Evolutionary conservation across 2,888 invertebrate species (phyloP), one percentile per base, ranked within the genome.

Genomic region (Rhorus exstirpatorius): DNA sequence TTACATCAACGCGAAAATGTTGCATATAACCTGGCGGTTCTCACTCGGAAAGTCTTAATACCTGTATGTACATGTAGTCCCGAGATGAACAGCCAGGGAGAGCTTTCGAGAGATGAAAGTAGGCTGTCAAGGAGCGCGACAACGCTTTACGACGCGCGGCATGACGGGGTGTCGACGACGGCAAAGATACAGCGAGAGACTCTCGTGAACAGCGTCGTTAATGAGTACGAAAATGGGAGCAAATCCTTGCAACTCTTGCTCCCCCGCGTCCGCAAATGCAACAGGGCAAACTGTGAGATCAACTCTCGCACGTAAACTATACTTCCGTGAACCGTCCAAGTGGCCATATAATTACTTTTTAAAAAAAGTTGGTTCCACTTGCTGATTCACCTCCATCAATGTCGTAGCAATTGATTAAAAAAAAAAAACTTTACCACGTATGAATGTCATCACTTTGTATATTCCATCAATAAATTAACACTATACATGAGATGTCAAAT

Each of bases 91-190:
- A 84, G 78, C 41, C 70, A 51, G 74, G 65, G 63, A 78, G 78
- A 72, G 84, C 83, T 84, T 83, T 65, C 35, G 78, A 74, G 63
- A 61, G 71, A 67, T 53, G 77, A 80, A 83, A 78, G 81, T 81
- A 86, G 84, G 79, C 78, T 83, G 84, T 85, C 86, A 86, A 87
- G 82, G 79, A 86, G 86, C 78, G 83, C 72, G 75, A 81, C 81
- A 79, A 67, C 79, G 78, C 81, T 87, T 88, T 87, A 87, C 81
- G 86, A 85, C 63, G 77, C 83, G 78, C 65, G 83, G 79, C 21
- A 41, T 70, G 81, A 70, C 26, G 79, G 63, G 44, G 38, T 14
- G 67, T 51, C 60, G 67, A 41, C 67, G 49, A 74, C 26, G 55
- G 41, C 24, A 35, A 19, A 38, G 67, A 63, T 55, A 61, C 12